phyloP scores from a whole-genome alignment of 2,113 vertebrate species.

The Myxocyprinus asiaticus region DNA sequence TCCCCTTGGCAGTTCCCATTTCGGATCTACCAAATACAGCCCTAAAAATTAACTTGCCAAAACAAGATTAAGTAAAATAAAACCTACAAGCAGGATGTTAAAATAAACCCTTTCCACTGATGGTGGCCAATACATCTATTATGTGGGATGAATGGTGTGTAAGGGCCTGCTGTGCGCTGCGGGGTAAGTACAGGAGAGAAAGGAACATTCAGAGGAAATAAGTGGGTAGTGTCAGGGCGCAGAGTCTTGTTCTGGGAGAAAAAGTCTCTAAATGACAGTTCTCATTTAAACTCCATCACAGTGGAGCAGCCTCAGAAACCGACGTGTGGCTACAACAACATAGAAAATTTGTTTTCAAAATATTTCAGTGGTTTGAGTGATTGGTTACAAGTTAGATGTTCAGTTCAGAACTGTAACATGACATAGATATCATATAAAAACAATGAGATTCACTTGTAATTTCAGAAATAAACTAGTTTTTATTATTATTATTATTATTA shows the following conservation, averaged over 20 bases:
- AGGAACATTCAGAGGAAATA: constrained; percentile 16
- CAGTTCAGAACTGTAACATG: too few relatives aligned
- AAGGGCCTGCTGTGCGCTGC: constrained; percentile 39
- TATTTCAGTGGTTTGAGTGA: too few relatives aligned
- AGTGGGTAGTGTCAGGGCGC: constrained; percentile 30
- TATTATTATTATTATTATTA: too few relatives aligned
- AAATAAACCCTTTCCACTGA: constrained; percentile 69
- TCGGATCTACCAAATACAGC: constrained; percentile 42
- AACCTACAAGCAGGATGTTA: constrained; percentile 62
- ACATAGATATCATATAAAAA: too few relatives aligned
- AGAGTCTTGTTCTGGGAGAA: constrained; percentile 32
- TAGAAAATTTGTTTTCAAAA: too few relatives aligned
- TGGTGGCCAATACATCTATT: constrained; percentile 41
- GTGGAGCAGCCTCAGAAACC: too few relatives aligned
- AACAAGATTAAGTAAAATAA: constrained; percentile 68
- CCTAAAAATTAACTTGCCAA: constrained; percentile 67
- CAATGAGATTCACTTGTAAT: too few relatives aligned
- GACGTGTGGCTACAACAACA: too few relatives aligned
- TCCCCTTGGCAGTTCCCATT: constrained; percentile 50
- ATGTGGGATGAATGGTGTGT: constrained; percentile 60
- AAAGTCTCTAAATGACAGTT: constrained; percentile 51
- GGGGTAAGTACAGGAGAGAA: constrained; percentile 27
- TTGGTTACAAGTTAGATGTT: too few relatives aligned
- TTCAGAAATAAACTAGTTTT: too few relatives aligned
- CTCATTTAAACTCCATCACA: constrained; percentile 18